A percentile compares a stretch with the other conserved stretches of the same genome.
Conservation (phyloP, 2,797 vertebrate genomes). For the Bovichtus diacanthus region DNA sequence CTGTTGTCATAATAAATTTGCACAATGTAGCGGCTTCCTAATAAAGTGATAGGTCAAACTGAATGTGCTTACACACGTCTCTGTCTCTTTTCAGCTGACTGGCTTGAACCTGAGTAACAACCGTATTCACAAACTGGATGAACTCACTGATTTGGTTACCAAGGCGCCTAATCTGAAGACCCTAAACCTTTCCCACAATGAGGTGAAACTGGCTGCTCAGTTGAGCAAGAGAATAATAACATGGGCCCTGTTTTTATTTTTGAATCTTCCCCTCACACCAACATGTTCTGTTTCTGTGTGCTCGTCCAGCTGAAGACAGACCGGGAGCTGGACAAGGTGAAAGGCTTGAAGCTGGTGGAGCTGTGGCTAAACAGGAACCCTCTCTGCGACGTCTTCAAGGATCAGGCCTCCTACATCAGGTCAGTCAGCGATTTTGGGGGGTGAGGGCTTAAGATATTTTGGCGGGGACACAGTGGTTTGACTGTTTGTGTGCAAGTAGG, state of each 20-base stretch:
- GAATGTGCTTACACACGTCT: background rate
- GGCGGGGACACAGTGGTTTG: constrained; percentile 13
- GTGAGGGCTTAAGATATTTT: constrained; percentile 17
- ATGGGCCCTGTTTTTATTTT: background rate
- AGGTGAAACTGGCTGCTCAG: constrained; percentile 80
- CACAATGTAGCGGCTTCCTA: background rate
- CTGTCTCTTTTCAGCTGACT: constrained; percentile 79
- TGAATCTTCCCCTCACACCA: background rate
- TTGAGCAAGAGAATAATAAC: background rate
- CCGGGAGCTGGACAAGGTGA: constrained; percentile 91
- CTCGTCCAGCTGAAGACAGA: constrained; percentile 88
- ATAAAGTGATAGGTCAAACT: background rate
- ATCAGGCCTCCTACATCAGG: constrained; percentile 93
- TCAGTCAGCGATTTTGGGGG: constrained; percentile 71
- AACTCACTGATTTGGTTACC: constrained; percentile 84
- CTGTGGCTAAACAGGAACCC: constrained; percentile 92
- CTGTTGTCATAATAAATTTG: background rate
- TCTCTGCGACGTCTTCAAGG: constrained; percentile 89
- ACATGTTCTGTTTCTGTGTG: background rate
- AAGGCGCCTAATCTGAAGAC: constrained; percentile 89
- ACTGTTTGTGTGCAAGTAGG: background rate
- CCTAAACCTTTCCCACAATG: constrained; percentile 91
- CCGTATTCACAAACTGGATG: constrained; percentile 88
- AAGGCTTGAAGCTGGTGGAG: constrained; percentile 91
- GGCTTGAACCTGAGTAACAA: constrained; percentile 92